phyloP scores from a whole-genome alignment of 1,140 invertebrate species.

The Patella vulgata region DNA sequence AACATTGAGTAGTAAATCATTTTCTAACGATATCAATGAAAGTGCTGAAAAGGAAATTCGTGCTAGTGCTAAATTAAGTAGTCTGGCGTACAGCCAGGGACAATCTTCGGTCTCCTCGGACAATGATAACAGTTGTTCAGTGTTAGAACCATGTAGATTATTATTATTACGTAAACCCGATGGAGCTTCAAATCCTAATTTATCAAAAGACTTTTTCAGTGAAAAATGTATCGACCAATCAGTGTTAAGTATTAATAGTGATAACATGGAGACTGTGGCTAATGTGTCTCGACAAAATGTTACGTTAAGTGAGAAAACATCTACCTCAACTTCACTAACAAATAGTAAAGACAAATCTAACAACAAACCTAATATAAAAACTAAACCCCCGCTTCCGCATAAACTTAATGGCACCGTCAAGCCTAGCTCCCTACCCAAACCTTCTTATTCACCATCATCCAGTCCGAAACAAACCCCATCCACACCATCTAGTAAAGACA shows the following conservation, averaged over 20 bases:
- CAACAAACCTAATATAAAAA: neutral
- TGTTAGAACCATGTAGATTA: conserved; percentile 26
- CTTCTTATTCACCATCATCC: conserved; percentile 22
- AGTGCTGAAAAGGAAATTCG: conserved; percentile 11
- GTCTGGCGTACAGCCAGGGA: conserved; percentile 12
- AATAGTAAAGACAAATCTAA: neutral
- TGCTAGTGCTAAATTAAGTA: conserved; percentile 2
- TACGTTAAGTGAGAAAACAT: conserved; percentile 14
- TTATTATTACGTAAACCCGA: conserved; percentile 77
- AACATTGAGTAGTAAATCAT: conserved; percentile 57
- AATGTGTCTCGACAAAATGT: conserved; percentile 8
- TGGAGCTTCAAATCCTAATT: conserved; percentile 89
- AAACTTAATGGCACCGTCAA: conserved; percentile 27
- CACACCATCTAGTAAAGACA: conserved; percentile 34
- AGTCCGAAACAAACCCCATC: conserved; percentile 35
- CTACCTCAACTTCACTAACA: conserved; percentile 21
- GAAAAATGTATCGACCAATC: conserved; percentile 13
- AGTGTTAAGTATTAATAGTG: conserved; percentile 1
- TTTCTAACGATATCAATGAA: conserved; percentile 30
- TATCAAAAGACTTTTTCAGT: conserved; percentile 62
- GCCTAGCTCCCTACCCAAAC: conserved; percentile 7
- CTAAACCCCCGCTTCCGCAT: conserved; percentile 28
- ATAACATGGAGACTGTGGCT: conserved; percentile 9
- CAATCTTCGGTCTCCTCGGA: neutral
- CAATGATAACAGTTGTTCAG: neutral